phyloP scores from a whole-genome alignment of 2,888 invertebrate species.

The Cataglyphis albicans region DNA sequence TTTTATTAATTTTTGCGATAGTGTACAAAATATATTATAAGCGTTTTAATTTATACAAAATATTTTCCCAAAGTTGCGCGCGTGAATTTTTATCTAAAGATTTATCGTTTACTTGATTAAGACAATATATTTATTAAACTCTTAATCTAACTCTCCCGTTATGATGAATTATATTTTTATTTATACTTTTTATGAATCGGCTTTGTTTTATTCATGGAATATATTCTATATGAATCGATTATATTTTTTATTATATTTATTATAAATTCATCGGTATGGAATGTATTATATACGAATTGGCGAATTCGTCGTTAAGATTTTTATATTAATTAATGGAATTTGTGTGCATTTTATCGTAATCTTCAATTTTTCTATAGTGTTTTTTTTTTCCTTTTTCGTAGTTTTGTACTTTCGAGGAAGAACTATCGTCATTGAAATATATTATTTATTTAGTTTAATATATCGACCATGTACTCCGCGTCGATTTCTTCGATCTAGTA shows the following conservation, averaged over 20 bases:
- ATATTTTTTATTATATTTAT: too few relatives aligned
- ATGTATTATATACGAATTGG: neutral
- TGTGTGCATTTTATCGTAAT: conserved; percentile 16
- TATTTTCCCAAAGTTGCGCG: conserved; percentile 47
- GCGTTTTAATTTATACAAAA: conserved; percentile 58
- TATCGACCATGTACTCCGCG: conserved; percentile 27
- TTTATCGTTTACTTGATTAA: conserved; percentile 34
- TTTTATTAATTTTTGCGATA: conserved; percentile 34
- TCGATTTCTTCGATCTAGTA: conserved; percentile 36
- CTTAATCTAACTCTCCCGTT: conserved; percentile 16
- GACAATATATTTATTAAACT: conserved; percentile 9
- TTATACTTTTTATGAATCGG: conserved; percentile 19
- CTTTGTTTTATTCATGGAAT: conserved; percentile 13
- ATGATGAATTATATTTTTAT: conserved; percentile 24
- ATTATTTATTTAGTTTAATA: neutral
- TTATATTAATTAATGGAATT: conserved; percentile 39
- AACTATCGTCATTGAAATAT: conserved; percentile 56
- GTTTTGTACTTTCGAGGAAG: conserved; percentile 41
- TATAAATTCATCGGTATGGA: conserved; percentile 1
- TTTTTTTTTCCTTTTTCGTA: conserved; percentile 14
- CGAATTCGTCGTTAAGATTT: conserved; percentile 26
- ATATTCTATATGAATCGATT: neutral
- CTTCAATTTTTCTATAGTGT: conserved; percentile 30
- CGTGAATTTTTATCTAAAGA: conserved; percentile 41
- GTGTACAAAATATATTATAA: conserved; percentile 1